These are phyloP conservation scores for Maconellicoccus hirsutus DNA, from an alignment of 1,140 invertebrate genomes.

Conservation along the genomic window DNA sequence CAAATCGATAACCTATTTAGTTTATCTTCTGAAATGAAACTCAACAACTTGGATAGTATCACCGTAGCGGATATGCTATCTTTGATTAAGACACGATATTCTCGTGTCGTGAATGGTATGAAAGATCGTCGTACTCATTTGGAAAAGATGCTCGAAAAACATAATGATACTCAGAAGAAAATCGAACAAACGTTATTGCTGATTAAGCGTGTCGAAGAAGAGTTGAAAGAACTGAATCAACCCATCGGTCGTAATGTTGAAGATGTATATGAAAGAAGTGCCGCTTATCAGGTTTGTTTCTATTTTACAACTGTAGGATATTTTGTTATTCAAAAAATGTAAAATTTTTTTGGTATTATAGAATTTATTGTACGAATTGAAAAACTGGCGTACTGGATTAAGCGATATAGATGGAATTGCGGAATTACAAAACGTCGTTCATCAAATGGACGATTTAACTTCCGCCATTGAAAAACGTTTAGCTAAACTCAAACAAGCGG, in stretches of 20 bases:
- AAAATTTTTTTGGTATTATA: conserved; percentile 25
- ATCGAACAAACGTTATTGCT: conserved; percentile 68
- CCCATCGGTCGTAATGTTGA: conserved; percentile 74
- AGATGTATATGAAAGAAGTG: conserved; percentile 65
- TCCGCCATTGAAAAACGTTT: conserved; percentile 69
- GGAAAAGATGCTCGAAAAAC: conserved; percentile 60
- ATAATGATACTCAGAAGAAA: conserved; percentile 60
- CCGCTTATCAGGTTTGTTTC: conserved; percentile 51
- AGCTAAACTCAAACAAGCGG: conserved; percentile 57
- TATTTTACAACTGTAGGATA: not conserved
- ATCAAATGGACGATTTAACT: conserved; percentile 73
- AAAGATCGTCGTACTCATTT: conserved; percentile 59
- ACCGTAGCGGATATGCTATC: conserved; percentile 65
- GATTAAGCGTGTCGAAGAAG: conserved; percentile 64
- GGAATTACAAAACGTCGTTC: conserved; percentile 62
- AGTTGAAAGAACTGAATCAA: conserved; percentile 67
- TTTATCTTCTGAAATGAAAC: conserved; percentile 64
- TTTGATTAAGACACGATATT: conserved; percentile 61
- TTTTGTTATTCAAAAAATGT: conserved; percentile 12
- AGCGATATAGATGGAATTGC: conserved; percentile 61
- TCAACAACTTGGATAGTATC: conserved; percentile 74
- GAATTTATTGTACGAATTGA: conserved; percentile 62
- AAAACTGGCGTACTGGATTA: conserved; percentile 64
- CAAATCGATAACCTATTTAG: conserved; percentile 60
- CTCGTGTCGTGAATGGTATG: conserved; percentile 56